Evolutionary conservation across 30 jellyfish, hydroid and myxozoan genomes (phyloP).

Genomic region (Aurelia aurita): DNA sequence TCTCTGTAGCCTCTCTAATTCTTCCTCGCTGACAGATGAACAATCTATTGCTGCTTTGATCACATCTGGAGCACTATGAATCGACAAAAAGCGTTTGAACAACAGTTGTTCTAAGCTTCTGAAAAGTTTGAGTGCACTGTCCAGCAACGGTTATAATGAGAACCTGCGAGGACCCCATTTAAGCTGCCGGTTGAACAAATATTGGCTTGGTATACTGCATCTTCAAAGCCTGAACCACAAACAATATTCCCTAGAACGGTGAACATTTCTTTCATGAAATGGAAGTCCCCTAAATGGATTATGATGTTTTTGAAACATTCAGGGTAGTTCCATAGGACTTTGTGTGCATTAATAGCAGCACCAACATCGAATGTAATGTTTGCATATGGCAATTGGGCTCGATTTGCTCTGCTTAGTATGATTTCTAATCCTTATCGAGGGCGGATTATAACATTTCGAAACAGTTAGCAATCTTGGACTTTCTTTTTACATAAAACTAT

Average conservation of each 20-base stretch:
- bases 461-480: too few relatives aligned
- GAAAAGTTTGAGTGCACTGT: slow-evolving; percentile 33
- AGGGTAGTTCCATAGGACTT: slow-evolving; percentile 53
- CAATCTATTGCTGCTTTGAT: slow-evolving; percentile 7
- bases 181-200: slow-evolving; percentile 52
- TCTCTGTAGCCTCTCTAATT: slow-evolving; percentile 16
- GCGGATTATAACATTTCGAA: too few relatives aligned
- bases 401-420: too few relatives aligned
- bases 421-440: too few relatives aligned
- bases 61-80: slow-evolving; percentile 14
- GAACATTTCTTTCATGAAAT: slow-evolving; percentile 71
- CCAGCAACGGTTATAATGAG: slow-evolving; percentile 65
- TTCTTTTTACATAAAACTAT: too few relatives aligned
- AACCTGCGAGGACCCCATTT: slow-evolving; percentile 65
- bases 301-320: slow-evolving; percentile 39
- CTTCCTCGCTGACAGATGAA: slow-evolving; percentile 38
- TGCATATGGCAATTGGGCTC: slow-evolving; percentile 4
- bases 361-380: too few relatives aligned
- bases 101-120: slow-evolving; percentile 55
- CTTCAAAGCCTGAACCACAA: slow-evolving; percentile 61
- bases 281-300: slow-evolving; percentile 65
- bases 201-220: slow-evolving; percentile 40
- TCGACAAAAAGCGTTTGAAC: slow-evolving; percentile 27
- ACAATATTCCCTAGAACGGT: slow-evolving; percentile 47
- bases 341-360: slow-evolving; percentile 55